phyloP scores from a whole-genome alignment of 1,140 invertebrate species.

The Aphelinus atriplicis region DNA sequence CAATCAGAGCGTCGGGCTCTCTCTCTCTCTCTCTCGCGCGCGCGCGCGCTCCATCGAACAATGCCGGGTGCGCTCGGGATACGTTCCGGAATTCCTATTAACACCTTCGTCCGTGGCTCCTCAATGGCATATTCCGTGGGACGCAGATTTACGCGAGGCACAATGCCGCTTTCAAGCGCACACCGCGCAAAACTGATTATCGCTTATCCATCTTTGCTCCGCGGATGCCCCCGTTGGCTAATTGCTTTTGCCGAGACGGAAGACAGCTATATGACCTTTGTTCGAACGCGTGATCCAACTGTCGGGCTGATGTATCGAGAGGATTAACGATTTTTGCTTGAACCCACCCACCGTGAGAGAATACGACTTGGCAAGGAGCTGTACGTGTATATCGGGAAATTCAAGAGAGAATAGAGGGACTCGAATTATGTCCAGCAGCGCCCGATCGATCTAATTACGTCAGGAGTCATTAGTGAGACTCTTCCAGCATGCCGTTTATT shows the following conservation, averaged over 20 bases:
- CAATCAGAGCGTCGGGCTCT: not conserved
- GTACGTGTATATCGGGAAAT: too few relatives aligned
- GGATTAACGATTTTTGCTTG: not conserved
- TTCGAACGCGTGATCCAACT: slow-evolving; percentile 6
- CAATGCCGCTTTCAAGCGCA: slow-evolving; percentile 19
- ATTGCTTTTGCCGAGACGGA: slow-evolving; percentile 17
- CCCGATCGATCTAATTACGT: too few relatives aligned
- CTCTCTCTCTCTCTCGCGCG: not conserved
- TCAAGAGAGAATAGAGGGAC: too few relatives aligned
- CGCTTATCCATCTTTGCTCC: not conserved
- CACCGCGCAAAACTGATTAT: slow-evolving; percentile 28
- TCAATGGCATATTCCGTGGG: slow-evolving; percentile 8
- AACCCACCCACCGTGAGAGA: too few relatives aligned
- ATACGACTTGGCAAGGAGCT: too few relatives aligned
- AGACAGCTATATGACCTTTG: not conserved
- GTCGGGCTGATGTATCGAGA: not conserved
- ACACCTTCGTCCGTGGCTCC: slow-evolving; percentile 4
- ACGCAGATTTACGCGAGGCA: slow-evolving; percentile 1
- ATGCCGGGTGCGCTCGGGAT: not conserved
- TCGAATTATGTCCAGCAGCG: too few relatives aligned
- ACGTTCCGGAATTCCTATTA: not conserved
- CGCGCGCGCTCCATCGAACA: too few relatives aligned
- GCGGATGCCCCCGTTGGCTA: not conserved
- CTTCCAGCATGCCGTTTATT: too few relatives aligned
- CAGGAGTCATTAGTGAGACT: too few relatives aligned